Percentiles rank a stretch among this genome's conserved stretches.
These are phyloP conservation scores for Fregetta grallaria DNA, from an alignment of 2,113 vertebrate genomes.

Conservation along the genomic window DNA sequence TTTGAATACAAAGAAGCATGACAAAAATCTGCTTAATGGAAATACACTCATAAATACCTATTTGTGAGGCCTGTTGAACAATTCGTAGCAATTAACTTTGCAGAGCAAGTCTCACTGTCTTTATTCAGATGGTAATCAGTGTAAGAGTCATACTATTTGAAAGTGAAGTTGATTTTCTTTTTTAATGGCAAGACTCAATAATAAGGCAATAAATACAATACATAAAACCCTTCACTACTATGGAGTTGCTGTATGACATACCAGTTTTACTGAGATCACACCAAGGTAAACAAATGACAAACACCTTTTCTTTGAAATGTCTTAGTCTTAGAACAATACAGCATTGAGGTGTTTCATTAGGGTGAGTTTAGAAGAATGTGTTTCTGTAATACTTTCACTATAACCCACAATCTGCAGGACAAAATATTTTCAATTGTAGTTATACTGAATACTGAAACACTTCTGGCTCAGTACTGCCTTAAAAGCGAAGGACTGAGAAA, in stretches of 20 bases:
- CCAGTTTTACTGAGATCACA: background rate
- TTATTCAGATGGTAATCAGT: constrained; percentile 8
- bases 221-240: background rate
- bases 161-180: background rate
- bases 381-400: background rate
- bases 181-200: background rate
- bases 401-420: background rate
- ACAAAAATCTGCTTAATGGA: constrained; percentile 1
- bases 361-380: background rate
- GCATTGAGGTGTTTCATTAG: background rate
- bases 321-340: background rate
- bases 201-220: background rate
- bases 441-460: background rate
- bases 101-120: background rate
- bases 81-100: constrained; percentile 20
- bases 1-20: background rate
- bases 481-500: background rate
- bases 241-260: background rate
- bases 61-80: constrained; percentile 21
- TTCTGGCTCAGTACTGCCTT: background rate
- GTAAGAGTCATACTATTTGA: background rate
- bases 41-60: constrained; percentile 8
- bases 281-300: background rate
- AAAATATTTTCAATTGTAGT: background rate
- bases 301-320: background rate